Evolutionary conservation across 1,140 invertebrate species (phyloP).

Genomic region (Cecropterus lyciades): DNA sequence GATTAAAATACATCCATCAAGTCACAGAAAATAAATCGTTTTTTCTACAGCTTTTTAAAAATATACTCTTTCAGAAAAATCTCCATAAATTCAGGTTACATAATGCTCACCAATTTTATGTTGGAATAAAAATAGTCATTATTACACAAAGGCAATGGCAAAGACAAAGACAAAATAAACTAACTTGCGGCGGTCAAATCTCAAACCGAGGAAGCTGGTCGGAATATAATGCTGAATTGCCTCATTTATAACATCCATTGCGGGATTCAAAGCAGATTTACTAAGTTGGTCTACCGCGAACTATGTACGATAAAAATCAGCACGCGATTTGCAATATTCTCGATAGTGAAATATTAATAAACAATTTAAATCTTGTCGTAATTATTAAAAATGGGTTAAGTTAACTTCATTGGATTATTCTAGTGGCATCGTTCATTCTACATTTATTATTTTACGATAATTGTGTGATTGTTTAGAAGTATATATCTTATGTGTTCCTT

Average conservation of each 20-base stretch:
- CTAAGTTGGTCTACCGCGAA: neutral
- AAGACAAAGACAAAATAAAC: slow-evolving; percentile 8
- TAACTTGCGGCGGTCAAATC: slow-evolving; percentile 1
- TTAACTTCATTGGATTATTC: no score
- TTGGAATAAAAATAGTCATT: neutral
- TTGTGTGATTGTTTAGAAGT: no score
- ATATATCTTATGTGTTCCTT: no score
- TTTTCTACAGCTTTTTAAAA: no score
- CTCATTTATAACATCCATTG: slow-evolving; percentile 32
- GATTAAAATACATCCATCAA: no score
- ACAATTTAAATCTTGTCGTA: no score
- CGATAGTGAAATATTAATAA: neutral
- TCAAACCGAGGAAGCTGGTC: slow-evolving; percentile 5
- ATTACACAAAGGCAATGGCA: neutral
- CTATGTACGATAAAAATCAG: neutral
- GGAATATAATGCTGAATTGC: slow-evolving; percentile 20
- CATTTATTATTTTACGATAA: no score
- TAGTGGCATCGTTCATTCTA: no score
- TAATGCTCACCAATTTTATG: neutral
- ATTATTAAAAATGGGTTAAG: no score
- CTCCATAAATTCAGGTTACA: neutral
- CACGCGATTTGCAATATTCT: neutral
- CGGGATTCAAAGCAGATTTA: slow-evolving; percentile 6
- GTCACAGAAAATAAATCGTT: no score
- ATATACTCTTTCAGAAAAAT: no score